Base-by-base conservation (phyloP, 2,113 vertebrate species). In the Bujurquina vittata region DNA sequence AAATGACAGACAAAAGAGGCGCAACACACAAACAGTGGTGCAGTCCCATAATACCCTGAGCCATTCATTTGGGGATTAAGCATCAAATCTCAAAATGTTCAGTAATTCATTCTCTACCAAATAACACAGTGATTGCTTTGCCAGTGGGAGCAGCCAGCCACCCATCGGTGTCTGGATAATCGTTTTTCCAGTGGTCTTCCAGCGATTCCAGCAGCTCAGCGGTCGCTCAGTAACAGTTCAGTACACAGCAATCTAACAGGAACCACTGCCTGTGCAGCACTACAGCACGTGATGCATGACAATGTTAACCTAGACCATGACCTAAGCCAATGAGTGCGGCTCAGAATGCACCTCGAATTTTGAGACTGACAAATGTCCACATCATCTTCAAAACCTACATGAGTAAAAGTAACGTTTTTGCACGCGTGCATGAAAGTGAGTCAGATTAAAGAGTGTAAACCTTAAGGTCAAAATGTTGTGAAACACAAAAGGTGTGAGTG, bases 51-150 rank as follows among this genome's bases (percentile, higher is more conserved):
- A 54, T 20, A 55, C 90, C 85, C 83, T 3, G 55, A 76, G 81
- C 75, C 18, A 37, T 86, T 92, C 81, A 89, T 88, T 90, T 87
- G 31, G 75, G 91, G 92, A 92, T 93, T 92, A 94, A 79, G 59
- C 67, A 9, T 40, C 61, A 88, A 84, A 92, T 93, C 90, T 92
- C 40, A 84, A 92, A 91, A 91, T 90, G 84, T 87, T 88, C 84
- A 69, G 81, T 82, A 85, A 89, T 91, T 89, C 85, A 81, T 91
- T 89, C 86, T 77, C 55, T 54, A 54, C 81, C 61, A 86, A 90
- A 90, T 65, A 84, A 77, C 84, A 84, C 69, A 33, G 75, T 87
- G 86, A 91, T 91, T 93, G 89, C 86, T 83, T 84, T 76, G 86
- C 91, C 88, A 56, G 84, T 60, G 83, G 86, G 86, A 89, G 85